Conservation (phyloP, 1,140 invertebrate genomes). For the Myzus persicae region DNA sequence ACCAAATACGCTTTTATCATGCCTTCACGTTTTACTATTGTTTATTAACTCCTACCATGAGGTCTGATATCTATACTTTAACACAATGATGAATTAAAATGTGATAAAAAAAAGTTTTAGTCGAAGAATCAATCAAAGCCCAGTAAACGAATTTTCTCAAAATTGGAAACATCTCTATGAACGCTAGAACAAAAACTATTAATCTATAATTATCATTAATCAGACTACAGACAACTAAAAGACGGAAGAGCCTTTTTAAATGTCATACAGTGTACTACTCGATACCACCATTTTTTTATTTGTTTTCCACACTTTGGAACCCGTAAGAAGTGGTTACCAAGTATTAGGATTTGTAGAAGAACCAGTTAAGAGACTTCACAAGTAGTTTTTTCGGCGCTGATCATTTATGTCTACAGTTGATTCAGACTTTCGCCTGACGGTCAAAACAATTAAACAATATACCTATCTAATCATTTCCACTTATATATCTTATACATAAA, state of each 20-base stretch:
- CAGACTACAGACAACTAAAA: neutral
- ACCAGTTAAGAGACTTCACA: neutral
- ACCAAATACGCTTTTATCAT: too few relatives aligned
- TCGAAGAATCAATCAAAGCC: neutral
- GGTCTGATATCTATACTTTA: too few relatives aligned
- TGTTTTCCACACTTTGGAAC: neutral
- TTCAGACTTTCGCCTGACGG: neutral
- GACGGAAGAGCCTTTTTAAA: neutral
- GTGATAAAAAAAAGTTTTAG: neutral
- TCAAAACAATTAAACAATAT: neutral
- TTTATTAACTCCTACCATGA: too few relatives aligned
- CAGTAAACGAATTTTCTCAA: neutral
- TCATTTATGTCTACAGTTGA: neutral
- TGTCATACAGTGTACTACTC: neutral
- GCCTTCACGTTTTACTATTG: too few relatives aligned
- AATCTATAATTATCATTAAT: neutral
- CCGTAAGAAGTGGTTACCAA: neutral
- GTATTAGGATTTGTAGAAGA: neutral
- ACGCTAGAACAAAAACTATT: neutral
- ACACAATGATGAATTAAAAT: too few relatives aligned
- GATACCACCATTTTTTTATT: neutral
- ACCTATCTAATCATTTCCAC: neutral
- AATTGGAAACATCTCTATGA: too few relatives aligned
- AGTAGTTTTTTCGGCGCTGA: neutral
- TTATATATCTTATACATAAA: neutral